Evolutionary conservation across 2,888 invertebrate genomes (phyloP).

Genomic region (Elegia similella): DNA sequence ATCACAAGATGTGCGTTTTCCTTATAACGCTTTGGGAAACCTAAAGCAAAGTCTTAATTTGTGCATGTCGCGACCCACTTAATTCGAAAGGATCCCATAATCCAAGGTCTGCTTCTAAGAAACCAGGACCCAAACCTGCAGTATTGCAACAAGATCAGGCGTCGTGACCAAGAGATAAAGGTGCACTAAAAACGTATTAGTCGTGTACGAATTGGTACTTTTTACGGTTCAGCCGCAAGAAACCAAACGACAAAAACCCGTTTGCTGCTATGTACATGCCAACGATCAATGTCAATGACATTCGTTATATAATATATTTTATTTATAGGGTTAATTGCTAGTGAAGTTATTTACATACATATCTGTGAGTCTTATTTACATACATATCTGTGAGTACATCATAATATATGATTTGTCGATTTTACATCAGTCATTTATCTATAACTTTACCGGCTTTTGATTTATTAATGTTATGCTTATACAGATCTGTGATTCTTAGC

Average conservation of each 20-base stretch:
- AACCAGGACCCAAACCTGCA: background rate
- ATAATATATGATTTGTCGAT: background rate
- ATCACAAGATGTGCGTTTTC: too few species aligned
- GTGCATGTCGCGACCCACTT: background rate
- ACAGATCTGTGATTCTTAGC: too few species aligned
- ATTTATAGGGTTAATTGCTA: background rate
- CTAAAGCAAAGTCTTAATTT: background rate
- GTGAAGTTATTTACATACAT: background rate
- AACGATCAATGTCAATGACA: slow-evolving; percentile 2
- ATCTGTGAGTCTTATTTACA: background rate
- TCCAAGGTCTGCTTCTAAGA: background rate
- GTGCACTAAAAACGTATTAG: background rate
- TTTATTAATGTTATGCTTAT: too few species aligned
- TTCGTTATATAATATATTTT: background rate
- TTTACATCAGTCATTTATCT: too few species aligned
- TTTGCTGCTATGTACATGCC: background rate
- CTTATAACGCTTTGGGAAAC: too few species aligned
- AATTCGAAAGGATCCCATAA: background rate
- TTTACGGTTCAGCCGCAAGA: background rate
- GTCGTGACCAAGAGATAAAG: slow-evolving; percentile 14
- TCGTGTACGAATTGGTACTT: background rate
- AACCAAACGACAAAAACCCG: background rate
- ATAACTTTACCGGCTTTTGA: too few species aligned
- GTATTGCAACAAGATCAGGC: slow-evolving; percentile 4
- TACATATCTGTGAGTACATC: background rate